Conservation (phyloP, 37 sponge, comb jelly and placozoan species). For the Ephydatia muelleri region DNA sequence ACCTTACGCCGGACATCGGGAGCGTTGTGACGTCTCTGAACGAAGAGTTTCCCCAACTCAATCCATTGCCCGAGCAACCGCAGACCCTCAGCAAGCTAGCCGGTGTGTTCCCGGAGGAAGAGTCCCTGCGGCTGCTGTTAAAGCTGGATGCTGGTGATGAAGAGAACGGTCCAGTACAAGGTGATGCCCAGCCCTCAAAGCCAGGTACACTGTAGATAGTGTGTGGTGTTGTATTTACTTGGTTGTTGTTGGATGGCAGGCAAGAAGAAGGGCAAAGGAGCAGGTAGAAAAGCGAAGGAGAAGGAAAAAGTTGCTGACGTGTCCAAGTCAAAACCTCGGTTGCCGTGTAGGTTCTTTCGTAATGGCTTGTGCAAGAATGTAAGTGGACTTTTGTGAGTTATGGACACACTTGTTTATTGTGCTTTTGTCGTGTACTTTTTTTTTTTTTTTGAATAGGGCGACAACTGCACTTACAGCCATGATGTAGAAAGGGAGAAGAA, state of each 20-base stretch:
- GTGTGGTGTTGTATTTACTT: background rate
- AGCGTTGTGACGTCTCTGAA: conserved; percentile 22
- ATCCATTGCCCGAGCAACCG: background rate
- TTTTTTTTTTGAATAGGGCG: conserved; percentile 77
- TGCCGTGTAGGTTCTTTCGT: conserved; percentile 66
- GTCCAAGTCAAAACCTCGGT: conserved; percentile 1
- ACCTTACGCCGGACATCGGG: background rate
- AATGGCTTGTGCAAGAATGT: conserved; percentile 69
- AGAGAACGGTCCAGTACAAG: background rate
- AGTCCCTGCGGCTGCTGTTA: background rate
- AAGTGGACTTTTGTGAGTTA: conserved; percentile 11
- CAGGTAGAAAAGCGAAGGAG: conserved; percentile 28
- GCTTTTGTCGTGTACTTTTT: background rate
- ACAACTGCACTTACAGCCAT: conserved; percentile 72
- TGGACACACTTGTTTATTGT: background rate
- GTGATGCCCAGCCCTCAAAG: background rate
- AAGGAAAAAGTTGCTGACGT: conserved; percentile 12
- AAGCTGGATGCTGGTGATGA: background rate
- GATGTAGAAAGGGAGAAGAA: conserved; percentile 68
- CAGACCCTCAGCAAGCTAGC: background rate
- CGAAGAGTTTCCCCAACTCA: conserved; percentile 63
- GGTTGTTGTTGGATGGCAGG: background rate
- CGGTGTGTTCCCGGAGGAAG: background rate
- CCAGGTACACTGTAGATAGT: background rate
- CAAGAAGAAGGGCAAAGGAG: conserved; percentile 14